Evolutionary conservation across 2,113 vertebrate genomes (phyloP).

Genomic region (Syngnathus scovelli): DNA sequence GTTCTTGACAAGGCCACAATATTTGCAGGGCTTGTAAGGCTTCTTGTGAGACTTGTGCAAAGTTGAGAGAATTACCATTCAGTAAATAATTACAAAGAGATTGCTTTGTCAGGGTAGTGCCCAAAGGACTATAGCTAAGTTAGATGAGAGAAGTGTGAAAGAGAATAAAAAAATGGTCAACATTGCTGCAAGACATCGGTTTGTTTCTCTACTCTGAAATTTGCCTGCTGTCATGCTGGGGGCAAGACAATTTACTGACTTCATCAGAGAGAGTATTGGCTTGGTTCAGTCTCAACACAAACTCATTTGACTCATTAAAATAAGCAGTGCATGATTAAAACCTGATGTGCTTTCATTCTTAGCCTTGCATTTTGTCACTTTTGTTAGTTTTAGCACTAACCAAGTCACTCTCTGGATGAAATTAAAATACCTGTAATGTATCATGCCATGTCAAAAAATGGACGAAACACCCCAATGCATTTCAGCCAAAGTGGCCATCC

Average conservation of each 20-base stretch:
- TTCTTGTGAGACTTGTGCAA: conserved; percentile 19
- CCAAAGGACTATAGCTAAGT: conserved; percentile 30
- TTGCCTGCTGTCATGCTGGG: conserved; percentile 22
- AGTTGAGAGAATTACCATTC: conserved; percentile 22
- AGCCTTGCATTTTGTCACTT: neutral
- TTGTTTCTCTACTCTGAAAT: conserved; percentile 41
- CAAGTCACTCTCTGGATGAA: too few species aligned
- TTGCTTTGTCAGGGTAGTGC: conserved; percentile 30
- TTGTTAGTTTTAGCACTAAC: too few species aligned
- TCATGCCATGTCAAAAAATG: too few species aligned
- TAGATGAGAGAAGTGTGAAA: conserved; percentile 27
- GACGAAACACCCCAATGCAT: too few species aligned
- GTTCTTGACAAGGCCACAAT: conserved; percentile 36
- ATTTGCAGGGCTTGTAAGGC: conserved; percentile 18
- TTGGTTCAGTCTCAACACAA: conserved; percentile 15
- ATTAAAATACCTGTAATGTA: too few species aligned
- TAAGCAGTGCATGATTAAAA: neutral
- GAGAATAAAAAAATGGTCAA: conserved; percentile 21
- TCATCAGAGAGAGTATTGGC: conserved; percentile 41
- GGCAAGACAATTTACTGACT: conserved; percentile 38
- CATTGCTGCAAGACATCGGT: conserved; percentile 38
- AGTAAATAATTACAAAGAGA: conserved; percentile 30
- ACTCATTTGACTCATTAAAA: conserved; percentile 27
- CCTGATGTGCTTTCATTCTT: neutral
- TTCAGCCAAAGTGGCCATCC: too few species aligned